Base-by-base conservation (phyloP, 1,140 invertebrate genomes). In the Adoxophyes honmai region DNA sequence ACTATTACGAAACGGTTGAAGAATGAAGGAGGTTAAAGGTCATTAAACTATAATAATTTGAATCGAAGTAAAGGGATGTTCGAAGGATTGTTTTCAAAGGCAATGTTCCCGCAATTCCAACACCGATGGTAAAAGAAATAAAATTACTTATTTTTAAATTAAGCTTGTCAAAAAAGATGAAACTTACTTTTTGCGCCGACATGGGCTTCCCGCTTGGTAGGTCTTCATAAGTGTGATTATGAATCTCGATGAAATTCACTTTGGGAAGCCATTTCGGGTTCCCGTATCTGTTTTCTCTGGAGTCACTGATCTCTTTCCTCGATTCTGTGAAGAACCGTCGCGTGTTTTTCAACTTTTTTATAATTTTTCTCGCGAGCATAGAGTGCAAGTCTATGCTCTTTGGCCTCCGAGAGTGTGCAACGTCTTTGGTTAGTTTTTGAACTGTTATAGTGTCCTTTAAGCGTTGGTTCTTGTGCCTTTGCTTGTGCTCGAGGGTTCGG, bases 231-330 rank as follows among this genome's bases (percentile, higher is more conserved):
- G 71, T 75, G 57, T 82, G 75, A 57, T 77, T 80, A 56, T 86
- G 80, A 9, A 88, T 86, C 16, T 78, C 78, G 13, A 86, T 80
- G 52, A 88, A 88, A 55, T 82, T 88, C 34, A 83, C 80, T 2
- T 81, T 69, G n/a, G 85, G 85, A 53, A 88, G 55, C 85, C 85
- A 88, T 21, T 37, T 57, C 0, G 84, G 81, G 80, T 81, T 84
- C 0, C 84, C 81, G 51, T 82, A 75, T 52, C 81, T 68, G 64
- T 82, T 81, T 15, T 81, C 81, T 39, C 65, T 71, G 1, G 73
- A 77, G 38, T 85, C 81, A 11, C 75, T 87, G 18, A 85, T 56
- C 33, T 73, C 60, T 57, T 62, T 73, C 44, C 68, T 36, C 18
- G 75, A 72, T n/a, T 87, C 76, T 48, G 71, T 77, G 52, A 85